Percentiles rank a stretch among this genome's conserved stretches.
Conservation (phyloP, 2,888 invertebrate species). For the Drosophila picticornis region DNA sequence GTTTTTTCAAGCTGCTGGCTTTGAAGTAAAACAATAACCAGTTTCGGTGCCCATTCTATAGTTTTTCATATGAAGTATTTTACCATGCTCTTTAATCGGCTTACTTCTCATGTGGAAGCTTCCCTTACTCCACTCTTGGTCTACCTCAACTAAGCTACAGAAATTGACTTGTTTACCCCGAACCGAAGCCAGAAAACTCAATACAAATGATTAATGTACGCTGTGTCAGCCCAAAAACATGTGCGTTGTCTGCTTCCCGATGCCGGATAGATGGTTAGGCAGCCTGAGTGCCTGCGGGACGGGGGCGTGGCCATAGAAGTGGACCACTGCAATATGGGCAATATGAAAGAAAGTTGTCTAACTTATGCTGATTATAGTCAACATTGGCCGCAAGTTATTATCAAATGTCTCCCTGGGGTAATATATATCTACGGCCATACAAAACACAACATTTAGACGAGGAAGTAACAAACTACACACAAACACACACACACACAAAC, state of each 20-base stretch:
- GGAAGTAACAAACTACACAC: background rate
- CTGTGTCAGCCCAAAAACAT: conserved; percentile 75
- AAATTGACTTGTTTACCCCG: conserved; percentile 69
- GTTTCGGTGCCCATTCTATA: conserved; percentile 1
- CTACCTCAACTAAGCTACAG: conserved; percentile 31
- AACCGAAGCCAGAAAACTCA: conserved; percentile 34
- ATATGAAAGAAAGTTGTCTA: conserved; percentile 61
- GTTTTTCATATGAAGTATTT: conserved; percentile 13
- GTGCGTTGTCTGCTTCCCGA: conserved; percentile 56
- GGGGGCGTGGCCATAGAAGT: conserved; percentile 31
- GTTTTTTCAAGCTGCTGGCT: background rate
- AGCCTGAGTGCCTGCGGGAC: conserved; percentile 6
- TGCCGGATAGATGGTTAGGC: conserved; percentile 33
- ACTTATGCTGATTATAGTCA: conserved; percentile 78
- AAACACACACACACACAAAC: no score
- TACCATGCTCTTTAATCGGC: conserved; percentile 34
- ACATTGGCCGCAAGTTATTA: conserved; percentile 73
- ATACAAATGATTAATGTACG: conserved; percentile 73
- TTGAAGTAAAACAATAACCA: conserved; percentile 19
- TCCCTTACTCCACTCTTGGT: background rate
- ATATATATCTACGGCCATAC: conserved; percentile 61
- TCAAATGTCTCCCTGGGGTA: conserved; percentile 77
- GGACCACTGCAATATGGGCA: conserved; percentile 39
- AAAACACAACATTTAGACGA: conserved; percentile 25
- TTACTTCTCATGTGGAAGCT: conserved; percentile 27